Base-by-base conservation (phyloP, 2,797 vertebrate genomes). In the Siniperca scherzeri region DNA sequence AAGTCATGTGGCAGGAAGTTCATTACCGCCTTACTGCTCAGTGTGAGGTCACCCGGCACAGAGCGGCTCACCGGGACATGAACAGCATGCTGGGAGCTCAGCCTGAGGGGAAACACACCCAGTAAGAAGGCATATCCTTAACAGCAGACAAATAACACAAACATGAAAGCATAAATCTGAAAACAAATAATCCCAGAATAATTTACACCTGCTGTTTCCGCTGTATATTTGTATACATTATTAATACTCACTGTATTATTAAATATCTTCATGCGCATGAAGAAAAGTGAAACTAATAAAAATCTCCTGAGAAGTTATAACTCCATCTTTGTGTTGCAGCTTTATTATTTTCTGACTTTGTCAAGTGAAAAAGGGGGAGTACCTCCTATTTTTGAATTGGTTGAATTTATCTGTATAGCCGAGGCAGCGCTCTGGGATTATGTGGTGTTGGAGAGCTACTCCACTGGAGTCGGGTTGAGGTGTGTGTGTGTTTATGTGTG, bases 1-100 rank as follows among this genome's bases (percentile, higher is more conserved):
- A 36, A 38, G 53, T 67, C 11, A 16, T 85, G 82, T 78, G 65
- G 72, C 81, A 89, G 78, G 89, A 92, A 87, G 92, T 92, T 89
- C 80, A 90, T 92, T 91, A 93, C 81, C 10, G 36, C 78, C 75
- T 88, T 64, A 52, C 42, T 25, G 25, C 78, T 81, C 81, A 57
- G 84, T 56, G 72, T 86, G 78, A 87, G 57, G 79, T 83, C 85
- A 68, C 57, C 74, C 53, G 7, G 48, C 77, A 46, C 67, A 53
- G 70, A 75, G 77, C 19, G 0, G 69, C 89, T 77, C 80, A 14
- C 77, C 19, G 5, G 82, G 86, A 87, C 73, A 77, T 78, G 78
- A 72, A 61, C 2, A 12, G 88, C 91, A 83, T 91, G 88, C 86
- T 90, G 88, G 85, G 84, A 89, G 72, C 80, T 86, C 72, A 70